Conservation (phyloP, 2,888 invertebrate species). For the Clivina fossor region DNA sequence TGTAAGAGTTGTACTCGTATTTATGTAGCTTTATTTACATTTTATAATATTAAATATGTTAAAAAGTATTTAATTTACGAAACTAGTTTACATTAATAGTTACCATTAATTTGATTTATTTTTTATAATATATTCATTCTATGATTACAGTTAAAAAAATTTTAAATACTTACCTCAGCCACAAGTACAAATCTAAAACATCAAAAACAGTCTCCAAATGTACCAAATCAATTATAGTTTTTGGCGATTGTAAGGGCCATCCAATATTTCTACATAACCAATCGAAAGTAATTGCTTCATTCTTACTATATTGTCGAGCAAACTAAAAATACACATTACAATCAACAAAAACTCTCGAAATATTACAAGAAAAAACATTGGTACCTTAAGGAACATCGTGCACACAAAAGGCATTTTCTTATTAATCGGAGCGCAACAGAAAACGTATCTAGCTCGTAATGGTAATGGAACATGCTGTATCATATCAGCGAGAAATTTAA, state of each 20-base stretch:
- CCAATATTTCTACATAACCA: slow-evolving; percentile 84
- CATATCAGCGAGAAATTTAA: slow-evolving; percentile 96
- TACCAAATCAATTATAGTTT: slow-evolving; percentile 83
- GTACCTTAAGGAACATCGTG: slow-evolving; percentile 93
- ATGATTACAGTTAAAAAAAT: no score
- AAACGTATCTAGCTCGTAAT: slow-evolving; percentile 86
- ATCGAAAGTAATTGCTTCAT: slow-evolving; percentile 82
- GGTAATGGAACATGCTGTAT: slow-evolving; percentile 93
- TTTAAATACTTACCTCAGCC: slow-evolving; percentile 76
- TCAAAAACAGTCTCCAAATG: slow-evolving; percentile 94
- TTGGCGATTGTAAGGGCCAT: slow-evolving; percentile 85
- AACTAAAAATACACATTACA: slow-evolving; percentile 60
- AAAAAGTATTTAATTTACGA: no score
- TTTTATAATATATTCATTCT: no score
- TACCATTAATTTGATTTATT: no score
- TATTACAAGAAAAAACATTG: slow-evolving; percentile 13
- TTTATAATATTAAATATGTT: no score
- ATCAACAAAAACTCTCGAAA: slow-evolving; percentile 12
- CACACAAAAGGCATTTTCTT: slow-evolving; percentile 90
- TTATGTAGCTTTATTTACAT: no score
- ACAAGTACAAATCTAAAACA: slow-evolving; percentile 92
- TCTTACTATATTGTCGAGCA: slow-evolving; percentile 87
- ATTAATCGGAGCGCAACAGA: slow-evolving; percentile 97
- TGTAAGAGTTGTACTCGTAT: no score
- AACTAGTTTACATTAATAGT: no score